Evolutionary conservation across 1,140 invertebrate genomes (phyloP), one percentile per base, ranked within the genome.

Genomic region (Steinernema khuongi): DNA sequence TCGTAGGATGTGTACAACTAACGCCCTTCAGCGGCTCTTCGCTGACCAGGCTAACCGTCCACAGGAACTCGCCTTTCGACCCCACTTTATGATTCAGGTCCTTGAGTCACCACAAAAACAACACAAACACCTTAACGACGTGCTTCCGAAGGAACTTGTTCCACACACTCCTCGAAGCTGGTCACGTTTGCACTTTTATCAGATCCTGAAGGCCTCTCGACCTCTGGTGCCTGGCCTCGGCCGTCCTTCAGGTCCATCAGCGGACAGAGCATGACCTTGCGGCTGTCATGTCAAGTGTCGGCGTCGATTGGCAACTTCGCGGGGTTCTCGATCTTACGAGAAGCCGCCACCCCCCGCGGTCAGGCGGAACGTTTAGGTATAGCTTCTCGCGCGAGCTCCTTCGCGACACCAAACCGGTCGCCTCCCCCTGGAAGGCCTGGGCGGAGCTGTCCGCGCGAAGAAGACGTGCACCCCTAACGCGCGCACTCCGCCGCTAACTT

Each of bases 171-270:
- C 7, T 41, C n/a, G 36, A n/a, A 7, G 7, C 7, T n/a, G 36
- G 7, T 41, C n/a, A 7, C n/a, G n/a, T 60, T 60, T 60, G 50
- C 50, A 60, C 50, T 60, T 60, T 60, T 60, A 60, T 60, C 50
- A 22, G 7, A 14, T 11, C 11, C 50, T n/a, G n/a, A n/a, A n/a
- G n/a, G n/a, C n/a, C n/a, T n/a, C n/a, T n/a, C n/a, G n/a, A n/a
- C n/a, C n/a, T 22, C 19, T 4, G 4, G 22, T 67, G 19, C 22
- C 66, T 19, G 28, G n/a, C 28, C 11, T 31, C 11, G n/a, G n/a
- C n/a, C n/a, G n/a, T n/a, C n/a, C n/a, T n/a, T n/a, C n/a, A n/a
- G n/a, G n/a, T n/a, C n/a, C n/a, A n/a, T n/a, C n/a, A n/a, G n/a
- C n/a, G n/a, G n/a, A n/a, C n/a, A n/a, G n/a, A n/a, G n/a, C n/a